These are phyloP conservation scores for Gouania willdenowi DNA, from an alignment of 2,797 vertebrate genomes.

Conservation along the genomic window DNA sequence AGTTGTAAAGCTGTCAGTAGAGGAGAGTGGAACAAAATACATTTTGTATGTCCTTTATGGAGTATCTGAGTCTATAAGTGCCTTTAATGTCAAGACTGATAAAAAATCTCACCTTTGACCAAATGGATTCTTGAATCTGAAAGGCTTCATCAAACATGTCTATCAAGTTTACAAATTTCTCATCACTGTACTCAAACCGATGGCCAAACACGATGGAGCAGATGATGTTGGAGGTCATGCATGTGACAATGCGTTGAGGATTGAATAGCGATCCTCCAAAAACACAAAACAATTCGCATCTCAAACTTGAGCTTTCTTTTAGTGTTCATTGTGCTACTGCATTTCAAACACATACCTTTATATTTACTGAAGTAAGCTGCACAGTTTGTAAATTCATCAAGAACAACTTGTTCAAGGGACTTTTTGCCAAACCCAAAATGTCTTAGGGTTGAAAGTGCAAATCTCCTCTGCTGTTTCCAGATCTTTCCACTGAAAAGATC, in stretches of 20 bases:
- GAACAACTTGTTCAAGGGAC: slow-evolving; percentile 64
- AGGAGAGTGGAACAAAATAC: neutral
- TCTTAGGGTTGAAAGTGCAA: slow-evolving; percentile 59
- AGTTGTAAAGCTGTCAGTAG: slow-evolving; percentile 39
- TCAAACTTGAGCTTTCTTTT: neutral
- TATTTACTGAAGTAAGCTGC: slow-evolving; percentile 4
- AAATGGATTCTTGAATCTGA: slow-evolving; percentile 7
- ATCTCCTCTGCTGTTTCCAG: slow-evolving; percentile 67
- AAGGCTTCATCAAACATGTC: rapidly evolving
- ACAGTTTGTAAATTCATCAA: slow-evolving; percentile 21
- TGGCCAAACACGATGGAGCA: slow-evolving; percentile 74
- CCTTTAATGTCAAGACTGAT: too few species aligned
- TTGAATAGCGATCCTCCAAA: slow-evolving; percentile 68
- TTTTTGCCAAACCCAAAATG: slow-evolving; percentile 63
- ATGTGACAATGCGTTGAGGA: slow-evolving; percentile 61
- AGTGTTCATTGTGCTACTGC: rapidly evolving
- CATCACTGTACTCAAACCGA: slow-evolving; percentile 65
- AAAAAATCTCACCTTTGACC: slow-evolving; percentile 50
- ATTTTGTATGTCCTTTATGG: too few species aligned
- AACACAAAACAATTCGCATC: too few species aligned
- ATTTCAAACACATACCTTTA: slow-evolving; percentile 6
- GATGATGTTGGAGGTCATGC: slow-evolving; percentile 73
- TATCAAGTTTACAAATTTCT: slow-evolving; percentile 27
- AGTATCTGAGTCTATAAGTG: too few species aligned
- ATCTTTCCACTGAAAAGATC: slow-evolving; percentile 50